A percentile compares a stretch with the other conserved stretches of the same genome.
phyloP scores from a whole-genome alignment of 2,888 invertebrate species.

The Hyalella azteca region DNA sequence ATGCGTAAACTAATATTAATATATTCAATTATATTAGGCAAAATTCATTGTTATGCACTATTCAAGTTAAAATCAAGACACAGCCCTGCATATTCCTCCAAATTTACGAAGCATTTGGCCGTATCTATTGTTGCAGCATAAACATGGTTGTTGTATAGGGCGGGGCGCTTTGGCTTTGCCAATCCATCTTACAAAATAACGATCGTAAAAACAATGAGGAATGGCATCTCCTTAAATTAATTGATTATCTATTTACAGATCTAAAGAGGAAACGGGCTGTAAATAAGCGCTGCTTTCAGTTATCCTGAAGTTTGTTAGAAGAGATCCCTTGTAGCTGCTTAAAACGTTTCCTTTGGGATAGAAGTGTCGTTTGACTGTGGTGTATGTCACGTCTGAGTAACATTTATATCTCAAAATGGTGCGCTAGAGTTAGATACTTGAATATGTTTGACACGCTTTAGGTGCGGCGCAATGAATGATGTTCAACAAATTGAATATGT shows the following conservation, averaged over 20 bases:
- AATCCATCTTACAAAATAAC: constrained; percentile 17
- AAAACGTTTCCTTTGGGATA: not conserved
- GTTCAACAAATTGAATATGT: not conserved
- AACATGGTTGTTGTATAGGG: not conserved
- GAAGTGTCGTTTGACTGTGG: not conserved
- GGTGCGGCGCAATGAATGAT: not conserved
- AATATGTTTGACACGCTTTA: not conserved
- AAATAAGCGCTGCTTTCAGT: constrained; percentile 6
- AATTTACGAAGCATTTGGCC: too few relatives aligned
- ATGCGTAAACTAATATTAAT: too few relatives aligned
- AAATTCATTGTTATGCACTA: too few relatives aligned
- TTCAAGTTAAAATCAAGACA: too few relatives aligned
- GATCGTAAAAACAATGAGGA: constrained; percentile 7
- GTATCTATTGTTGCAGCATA: too few relatives aligned
- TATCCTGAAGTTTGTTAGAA: constrained; percentile 18
- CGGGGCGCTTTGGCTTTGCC: not conserved
- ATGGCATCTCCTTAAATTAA: constrained; percentile 29
- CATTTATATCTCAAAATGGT: constrained; percentile 16
- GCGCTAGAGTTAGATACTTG: not conserved
- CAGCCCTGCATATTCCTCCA: too few relatives aligned
- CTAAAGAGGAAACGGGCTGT: not conserved
- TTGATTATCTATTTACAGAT: constrained; percentile 34
- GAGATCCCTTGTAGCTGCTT: not conserved
- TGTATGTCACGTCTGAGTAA: not conserved
- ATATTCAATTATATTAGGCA: too few relatives aligned